A percentile compares a stretch with the other conserved stretches of the same genome.
Evolutionary conservation across 1,140 invertebrate species (phyloP).

Genomic region (Potamilus streckersoni): DNA sequence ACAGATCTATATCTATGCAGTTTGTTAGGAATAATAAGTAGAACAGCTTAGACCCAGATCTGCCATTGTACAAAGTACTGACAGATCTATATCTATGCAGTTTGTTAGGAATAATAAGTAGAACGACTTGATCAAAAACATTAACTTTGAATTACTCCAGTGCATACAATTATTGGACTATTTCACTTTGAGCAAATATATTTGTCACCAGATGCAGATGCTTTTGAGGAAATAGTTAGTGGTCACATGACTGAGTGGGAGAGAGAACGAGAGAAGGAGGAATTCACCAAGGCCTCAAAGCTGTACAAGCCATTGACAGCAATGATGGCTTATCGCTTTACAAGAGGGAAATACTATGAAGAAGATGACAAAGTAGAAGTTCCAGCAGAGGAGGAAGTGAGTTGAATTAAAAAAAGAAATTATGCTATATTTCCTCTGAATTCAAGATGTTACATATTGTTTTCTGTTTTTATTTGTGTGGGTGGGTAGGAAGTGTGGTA

Average conservation of each 20-base stretch:
- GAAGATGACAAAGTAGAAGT: conserved; percentile 38
- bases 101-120: too few relatives aligned
- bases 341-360: conserved; percentile 69
- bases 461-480: too few relatives aligned
- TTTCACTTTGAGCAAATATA: not conserved
- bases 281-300: conserved; percentile 83
- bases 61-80: too few relatives aligned
- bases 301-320: conserved; percentile 80
- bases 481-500: too few relatives aligned
- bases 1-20: too few relatives aligned
- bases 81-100: too few relatives aligned
- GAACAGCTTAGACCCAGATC: too few relatives aligned
- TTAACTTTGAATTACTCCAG: too few relatives aligned
- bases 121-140: too few relatives aligned
- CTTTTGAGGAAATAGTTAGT: conserved; percentile 36
- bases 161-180: not conserved
- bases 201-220: conserved; percentile 39
- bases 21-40: too few relatives aligned
- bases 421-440: too few relatives aligned
- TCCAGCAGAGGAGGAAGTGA: conserved; percentile 3
- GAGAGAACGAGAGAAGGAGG: conserved; percentile 80
- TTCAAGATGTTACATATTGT: too few relatives aligned
- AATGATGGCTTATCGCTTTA: conserved; percentile 78
- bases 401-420: not conserved
- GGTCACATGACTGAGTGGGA: conserved; percentile 83